Evolutionary conservation across 2,113 vertebrate species (phyloP).

Genomic region (Bostrychus sinensis): DNA sequence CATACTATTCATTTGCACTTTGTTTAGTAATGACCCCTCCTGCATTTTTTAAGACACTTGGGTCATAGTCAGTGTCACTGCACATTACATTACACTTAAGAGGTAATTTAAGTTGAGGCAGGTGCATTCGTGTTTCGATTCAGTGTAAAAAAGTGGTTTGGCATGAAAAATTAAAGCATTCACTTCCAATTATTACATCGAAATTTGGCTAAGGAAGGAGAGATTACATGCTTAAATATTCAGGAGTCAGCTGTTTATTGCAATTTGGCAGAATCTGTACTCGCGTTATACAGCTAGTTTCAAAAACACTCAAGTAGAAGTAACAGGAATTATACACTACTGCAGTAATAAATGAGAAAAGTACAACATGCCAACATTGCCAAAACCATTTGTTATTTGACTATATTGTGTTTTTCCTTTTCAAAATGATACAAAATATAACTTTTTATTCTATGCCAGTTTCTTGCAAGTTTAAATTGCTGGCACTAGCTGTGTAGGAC

Average conservation of each 20-base stretch:
- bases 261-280: constrained; percentile 1
- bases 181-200: not conserved
- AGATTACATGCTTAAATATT: constrained; percentile 10
- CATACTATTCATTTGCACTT: not conserved
- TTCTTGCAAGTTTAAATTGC: not conserved
- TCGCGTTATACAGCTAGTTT: constrained; percentile 1
- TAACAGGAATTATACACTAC: not conserved
- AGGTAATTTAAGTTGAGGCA: constrained; percentile 6
- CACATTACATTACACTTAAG: constrained; percentile 1
- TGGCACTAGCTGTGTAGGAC: not conserved
- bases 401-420: too few relatives aligned
- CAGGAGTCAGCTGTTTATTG: constrained; percentile 6
- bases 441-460: not conserved
- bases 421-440: not conserved
- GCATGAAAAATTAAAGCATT: not conserved
- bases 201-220: constrained; percentile 2
- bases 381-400: too few relatives aligned
- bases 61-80: not conserved
- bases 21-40: not conserved
- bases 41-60: not conserved
- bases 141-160: not conserved
- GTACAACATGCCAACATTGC: too few relatives aligned
- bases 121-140: constrained; percentile 6
- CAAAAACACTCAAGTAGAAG: constrained; percentile 3
- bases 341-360: not conserved